These are phyloP conservation scores for Orussus abietinus DNA, from an alignment of 1,140 invertebrate genomes.

Conservation along the genomic window DNA sequence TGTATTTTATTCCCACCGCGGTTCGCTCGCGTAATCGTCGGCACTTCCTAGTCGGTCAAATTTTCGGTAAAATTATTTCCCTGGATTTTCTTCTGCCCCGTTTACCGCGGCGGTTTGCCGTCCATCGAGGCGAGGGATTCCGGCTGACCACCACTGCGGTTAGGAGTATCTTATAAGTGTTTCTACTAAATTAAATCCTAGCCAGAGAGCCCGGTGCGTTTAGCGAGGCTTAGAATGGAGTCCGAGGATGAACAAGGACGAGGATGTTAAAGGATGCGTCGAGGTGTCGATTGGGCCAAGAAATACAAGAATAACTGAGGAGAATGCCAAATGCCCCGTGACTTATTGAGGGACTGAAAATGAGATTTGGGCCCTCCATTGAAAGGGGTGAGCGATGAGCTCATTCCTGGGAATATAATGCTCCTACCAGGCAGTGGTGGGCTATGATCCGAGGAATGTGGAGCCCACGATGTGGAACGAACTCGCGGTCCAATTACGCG, in stretches of 20 bases:
- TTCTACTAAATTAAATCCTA: slow-evolving; percentile 30
- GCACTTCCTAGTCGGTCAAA: slow-evolving; percentile 16
- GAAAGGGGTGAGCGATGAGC: slow-evolving; percentile 27
- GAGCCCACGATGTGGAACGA: too few species aligned
- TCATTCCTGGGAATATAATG: slow-evolving; percentile 23
- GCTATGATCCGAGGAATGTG: too few species aligned
- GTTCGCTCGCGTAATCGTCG: slow-evolving; percentile 15
- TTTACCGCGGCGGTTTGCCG: too few species aligned
- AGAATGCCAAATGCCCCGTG: slow-evolving; percentile 33
- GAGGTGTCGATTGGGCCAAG: slow-evolving; percentile 22
- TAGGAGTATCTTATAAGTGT: slow-evolving; percentile 13
- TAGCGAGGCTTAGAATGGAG: too few species aligned
- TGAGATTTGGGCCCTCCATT: slow-evolving; percentile 26
- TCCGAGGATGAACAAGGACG: slow-evolving; percentile 23
- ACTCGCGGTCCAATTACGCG: too few species aligned
- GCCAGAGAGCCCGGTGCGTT: slow-evolving; percentile 14
- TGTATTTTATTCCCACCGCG: too few species aligned
- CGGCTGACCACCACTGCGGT: too few species aligned
- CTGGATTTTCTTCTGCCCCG: too few species aligned
- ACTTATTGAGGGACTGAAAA: slow-evolving; percentile 35
- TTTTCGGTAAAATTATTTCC: too few species aligned
- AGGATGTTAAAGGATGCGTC: slow-evolving; percentile 26
- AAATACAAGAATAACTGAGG: slow-evolving; percentile 32
- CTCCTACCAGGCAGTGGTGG: too few species aligned
- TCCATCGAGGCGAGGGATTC: too few species aligned